Percentiles rank a stretch among this genome's conserved stretches.
Conservation (phyloP, 2,888 invertebrate genomes). For the Omphaloscelis lunosa region DNA sequence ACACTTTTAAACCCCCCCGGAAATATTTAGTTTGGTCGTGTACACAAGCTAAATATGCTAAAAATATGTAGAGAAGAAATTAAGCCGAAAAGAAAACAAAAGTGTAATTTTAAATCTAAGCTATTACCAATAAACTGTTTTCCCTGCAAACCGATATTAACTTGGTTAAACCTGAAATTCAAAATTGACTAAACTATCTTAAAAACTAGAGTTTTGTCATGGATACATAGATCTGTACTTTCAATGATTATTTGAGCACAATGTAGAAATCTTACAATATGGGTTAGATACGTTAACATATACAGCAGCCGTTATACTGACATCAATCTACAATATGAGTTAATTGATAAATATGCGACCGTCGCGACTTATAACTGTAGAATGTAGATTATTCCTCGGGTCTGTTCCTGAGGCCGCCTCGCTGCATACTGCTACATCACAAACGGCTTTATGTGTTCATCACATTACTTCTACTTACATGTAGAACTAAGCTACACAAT, state of each 20-base stretch:
- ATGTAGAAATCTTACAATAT: conserved; percentile 60
- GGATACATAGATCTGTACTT: conserved; percentile 71
- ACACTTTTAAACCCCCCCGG: not conserved
- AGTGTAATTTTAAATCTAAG: not conserved
- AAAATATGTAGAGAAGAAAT: not conserved
- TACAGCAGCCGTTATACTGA: conserved; percentile 33
- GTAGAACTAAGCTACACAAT: conserved; percentile 11
- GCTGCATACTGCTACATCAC: conserved; percentile 14
- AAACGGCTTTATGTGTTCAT: conserved; percentile 14
- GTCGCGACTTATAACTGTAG: conserved; percentile 41
- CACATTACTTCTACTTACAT: conserved; percentile 10
- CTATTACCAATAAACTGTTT: not conserved
- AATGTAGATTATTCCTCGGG: conserved; percentile 38
- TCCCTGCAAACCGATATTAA: not conserved
- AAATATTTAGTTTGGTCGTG: not conserved
- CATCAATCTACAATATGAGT: conserved; percentile 33
- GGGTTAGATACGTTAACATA: conserved; percentile 53
- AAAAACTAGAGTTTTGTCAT: conserved; percentile 72
- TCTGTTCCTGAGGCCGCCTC: conserved; percentile 49
- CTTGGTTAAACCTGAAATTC: conserved; percentile 38
- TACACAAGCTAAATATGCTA: no score
- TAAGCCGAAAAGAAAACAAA: not conserved
- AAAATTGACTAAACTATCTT: conserved; percentile 60
- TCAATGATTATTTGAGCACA: conserved; percentile 73
- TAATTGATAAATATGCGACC: conserved; percentile 54